phyloP scores from a whole-genome alignment of 2,888 invertebrate species.

The Harpalus rubripes region DNA sequence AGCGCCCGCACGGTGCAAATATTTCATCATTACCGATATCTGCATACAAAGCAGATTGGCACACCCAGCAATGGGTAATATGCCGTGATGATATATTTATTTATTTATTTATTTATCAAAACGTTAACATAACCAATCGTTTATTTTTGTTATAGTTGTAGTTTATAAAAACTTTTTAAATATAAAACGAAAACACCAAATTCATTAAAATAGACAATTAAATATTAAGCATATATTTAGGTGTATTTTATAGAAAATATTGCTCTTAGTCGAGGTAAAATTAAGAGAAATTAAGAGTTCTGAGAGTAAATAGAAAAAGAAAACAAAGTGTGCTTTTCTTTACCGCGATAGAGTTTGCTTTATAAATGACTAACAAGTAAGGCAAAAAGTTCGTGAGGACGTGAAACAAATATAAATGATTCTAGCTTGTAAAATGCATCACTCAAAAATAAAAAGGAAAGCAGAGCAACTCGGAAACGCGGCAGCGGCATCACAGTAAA shows the following conservation, averaged over 20 bases:
- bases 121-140: too few relatives aligned
- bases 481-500: slow-evolving; percentile 15
- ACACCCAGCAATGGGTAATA: too few relatives aligned
- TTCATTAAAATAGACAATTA: too few relatives aligned
- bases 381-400: slow-evolving; percentile 52
- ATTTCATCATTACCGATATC: too few relatives aligned
- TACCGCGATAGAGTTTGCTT: slow-evolving; percentile 13
- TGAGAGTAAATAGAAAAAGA: neutral
- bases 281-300: neutral
- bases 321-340: neutral
- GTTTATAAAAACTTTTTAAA: too few relatives aligned
- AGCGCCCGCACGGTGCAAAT: too few relatives aligned
- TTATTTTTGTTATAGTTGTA: too few relatives aligned
- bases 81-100: too few relatives aligned
- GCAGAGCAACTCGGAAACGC: slow-evolving; percentile 24
- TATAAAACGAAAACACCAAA: too few relatives aligned
- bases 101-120: too few relatives aligned
- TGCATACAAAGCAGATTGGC: too few relatives aligned
- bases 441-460: slow-evolving; percentile 56
- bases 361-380: slow-evolving; percentile 19
- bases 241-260: neutral
- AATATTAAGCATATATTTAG: too few relatives aligned
- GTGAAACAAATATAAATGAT: slow-evolving; percentile 64
- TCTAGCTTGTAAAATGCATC: slow-evolving; percentile 43
- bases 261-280: neutral